Base-by-base conservation (phyloP, 1,140 invertebrate genomes). In the Octopus sinensis region DNA sequence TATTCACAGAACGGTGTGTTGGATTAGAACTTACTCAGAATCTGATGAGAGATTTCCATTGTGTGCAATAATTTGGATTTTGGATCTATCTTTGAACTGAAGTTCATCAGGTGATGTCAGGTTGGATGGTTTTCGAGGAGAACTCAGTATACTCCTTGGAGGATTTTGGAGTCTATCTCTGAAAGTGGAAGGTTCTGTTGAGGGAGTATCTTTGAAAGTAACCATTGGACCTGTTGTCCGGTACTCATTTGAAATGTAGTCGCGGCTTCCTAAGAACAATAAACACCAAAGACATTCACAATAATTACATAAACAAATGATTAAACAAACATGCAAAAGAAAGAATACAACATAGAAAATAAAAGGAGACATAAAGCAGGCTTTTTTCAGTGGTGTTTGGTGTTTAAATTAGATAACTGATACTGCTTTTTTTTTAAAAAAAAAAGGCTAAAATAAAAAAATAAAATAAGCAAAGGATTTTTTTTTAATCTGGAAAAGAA, bases 1-100 rank as follows among this genome's bases (percentile, higher is more conserved):
- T 43, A 43, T 43, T 43, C 30, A 43, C 30, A 43, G 30, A 43
- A 43, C 3, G 30, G 68, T 62, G 9, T 9, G 56, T 17, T 17
- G 56, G 17, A 76, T 10, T 30, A 12, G n/a, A 80, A 87, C 87
- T 89, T 87, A 89, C 88, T 88, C 88, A 13, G 87, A 85, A 54
- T 88, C 87, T 56, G 87, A 88, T 30, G 87, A 89, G 53, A 89
- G 79, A 80, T 87, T 88, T 83, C 87, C 88, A 81, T 88, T 88
- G 83, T 89, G 88, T 79, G 88, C 88, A 76, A 89, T 83, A 30
- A 89, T 87, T 84, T 88, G 88, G 13, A 89, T 87, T 80, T 83
- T 86, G 78, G 85, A 83, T 7, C 84, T 82, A 43, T 82, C 82
- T 17, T 62, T 56, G 17, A 77, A 77, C 13, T 76, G 68, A 7